Conservation (phyloP, 2,888 invertebrate genomes). For the Volucella inanis region DNA sequence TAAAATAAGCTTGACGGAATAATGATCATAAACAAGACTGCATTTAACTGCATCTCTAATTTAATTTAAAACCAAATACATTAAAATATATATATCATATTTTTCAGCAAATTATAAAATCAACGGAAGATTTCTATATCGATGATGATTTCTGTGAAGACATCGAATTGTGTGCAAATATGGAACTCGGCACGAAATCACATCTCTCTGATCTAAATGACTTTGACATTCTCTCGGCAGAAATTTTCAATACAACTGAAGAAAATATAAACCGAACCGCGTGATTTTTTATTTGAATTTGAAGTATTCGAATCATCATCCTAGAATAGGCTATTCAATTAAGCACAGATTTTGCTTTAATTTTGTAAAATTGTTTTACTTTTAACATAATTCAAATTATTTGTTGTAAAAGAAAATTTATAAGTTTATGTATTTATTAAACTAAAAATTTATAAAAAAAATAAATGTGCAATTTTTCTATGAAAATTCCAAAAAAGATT, state of each 20-base stretch:
- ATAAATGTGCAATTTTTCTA: not conserved
- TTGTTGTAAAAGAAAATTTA: conserved; percentile 27
- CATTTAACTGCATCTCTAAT: not conserved
- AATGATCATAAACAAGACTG: not conserved
- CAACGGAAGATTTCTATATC: conserved; percentile 68
- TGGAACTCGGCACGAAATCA: conserved; percentile 67
- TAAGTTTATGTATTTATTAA: conserved; percentile 67
- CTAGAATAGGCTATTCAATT: conserved; percentile 17
- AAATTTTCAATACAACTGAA: conserved; percentile 60
- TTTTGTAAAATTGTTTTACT: conserved; percentile 18
- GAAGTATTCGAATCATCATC: conserved; percentile 7
- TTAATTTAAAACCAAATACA: not conserved
- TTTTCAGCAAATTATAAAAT: conserved; percentile 42
- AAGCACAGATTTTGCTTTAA: conserved; percentile 23
- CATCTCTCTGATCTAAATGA: conserved; percentile 57
- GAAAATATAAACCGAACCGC: conserved; percentile 18
- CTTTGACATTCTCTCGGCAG: conserved; percentile 65
- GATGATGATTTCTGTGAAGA: conserved; percentile 71
- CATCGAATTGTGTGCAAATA: conserved; percentile 63
- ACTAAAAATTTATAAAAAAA: conserved; percentile 35
- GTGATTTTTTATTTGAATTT: not conserved
- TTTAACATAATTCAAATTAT: conserved; percentile 41
- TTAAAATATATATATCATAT: not conserved
- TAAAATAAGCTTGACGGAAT: too few species aligned
- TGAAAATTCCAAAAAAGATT: not conserved